Evolutionary conservation across 2,113 vertebrate species (phyloP).

Genomic region (Casuarius casuarius): DNA sequence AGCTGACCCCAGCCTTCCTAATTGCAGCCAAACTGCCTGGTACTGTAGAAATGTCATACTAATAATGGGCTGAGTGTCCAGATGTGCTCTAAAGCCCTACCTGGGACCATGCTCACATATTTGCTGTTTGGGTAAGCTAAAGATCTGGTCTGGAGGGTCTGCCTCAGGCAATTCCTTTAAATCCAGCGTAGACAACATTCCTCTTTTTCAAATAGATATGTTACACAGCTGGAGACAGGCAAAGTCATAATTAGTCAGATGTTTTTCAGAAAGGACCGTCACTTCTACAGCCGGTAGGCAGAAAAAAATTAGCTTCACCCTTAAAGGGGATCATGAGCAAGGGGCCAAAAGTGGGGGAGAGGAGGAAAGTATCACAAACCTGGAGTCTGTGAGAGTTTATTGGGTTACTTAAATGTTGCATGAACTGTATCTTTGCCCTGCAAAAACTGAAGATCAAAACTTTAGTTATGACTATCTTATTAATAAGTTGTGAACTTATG

Average conservation of each 20-base stretch:
- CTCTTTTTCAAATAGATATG: neutral
- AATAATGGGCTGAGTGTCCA: neutral
- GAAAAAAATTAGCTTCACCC: neutral
- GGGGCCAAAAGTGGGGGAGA: accelerated
- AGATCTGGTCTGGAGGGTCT: neutral
- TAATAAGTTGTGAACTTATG: neutral
- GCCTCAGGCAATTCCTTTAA: neutral
- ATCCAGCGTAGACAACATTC: neutral
- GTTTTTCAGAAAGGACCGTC: neutral
- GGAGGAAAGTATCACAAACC: neutral
- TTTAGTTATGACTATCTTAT: neutral
- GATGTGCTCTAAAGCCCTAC: neutral
- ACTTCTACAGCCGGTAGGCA: neutral
- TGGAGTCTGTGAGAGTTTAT: neutral
- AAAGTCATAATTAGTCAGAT: neutral
- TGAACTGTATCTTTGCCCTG: neutral
- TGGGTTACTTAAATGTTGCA: neutral
- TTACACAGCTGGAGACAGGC: neutral
- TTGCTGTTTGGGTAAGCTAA: neutral
- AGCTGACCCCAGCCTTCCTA: neutral
- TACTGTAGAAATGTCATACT: neutral
- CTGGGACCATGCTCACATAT: neutral
- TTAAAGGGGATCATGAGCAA: neutral
- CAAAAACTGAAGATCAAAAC: neutral
- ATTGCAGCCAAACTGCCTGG: neutral